These are phyloP conservation scores for Panzeria rudis DNA, from an alignment of 2,888 invertebrate genomes.

Conservation along the genomic window DNA sequence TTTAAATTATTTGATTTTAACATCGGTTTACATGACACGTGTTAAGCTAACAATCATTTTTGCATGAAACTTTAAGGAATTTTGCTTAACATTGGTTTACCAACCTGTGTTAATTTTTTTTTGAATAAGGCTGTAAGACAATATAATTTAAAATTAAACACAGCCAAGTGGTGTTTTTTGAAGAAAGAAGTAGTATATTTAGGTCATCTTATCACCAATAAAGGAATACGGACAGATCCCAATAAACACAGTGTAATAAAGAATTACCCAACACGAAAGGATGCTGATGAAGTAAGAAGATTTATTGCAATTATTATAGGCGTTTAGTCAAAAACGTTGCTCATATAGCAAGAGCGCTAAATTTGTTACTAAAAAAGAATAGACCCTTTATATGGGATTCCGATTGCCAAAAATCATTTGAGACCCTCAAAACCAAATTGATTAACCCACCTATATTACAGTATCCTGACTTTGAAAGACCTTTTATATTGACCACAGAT, in stretches of 20 bases:
- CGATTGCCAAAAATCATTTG: not conserved
- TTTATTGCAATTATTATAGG: not conserved
- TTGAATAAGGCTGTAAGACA: not conserved
- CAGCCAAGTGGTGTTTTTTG: not conserved
- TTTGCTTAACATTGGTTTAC: too few relatives aligned
- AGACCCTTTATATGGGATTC: not conserved
- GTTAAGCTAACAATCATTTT: too few relatives aligned
- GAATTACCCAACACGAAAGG: not conserved
- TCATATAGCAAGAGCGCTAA: not conserved
- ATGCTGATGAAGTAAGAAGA: not conserved
- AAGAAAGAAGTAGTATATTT: not conserved
- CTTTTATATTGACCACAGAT: not conserved
- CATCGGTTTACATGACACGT: too few relatives aligned
- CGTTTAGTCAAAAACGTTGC: not conserved
- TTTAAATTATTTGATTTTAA: too few relatives aligned
- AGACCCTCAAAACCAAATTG: not conserved
- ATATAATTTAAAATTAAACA: not conserved
- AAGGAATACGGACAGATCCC: not conserved
- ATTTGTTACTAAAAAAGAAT: not conserved
- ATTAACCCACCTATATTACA: not conserved
- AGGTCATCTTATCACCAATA: not conserved
- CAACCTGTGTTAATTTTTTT: too few relatives aligned
- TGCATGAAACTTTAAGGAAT: too few relatives aligned
- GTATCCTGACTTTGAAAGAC: not conserved
- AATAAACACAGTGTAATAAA: not conserved